Conservation (phyloP, 2,888 invertebrate genomes). For the Melieria omissa region DNA sequence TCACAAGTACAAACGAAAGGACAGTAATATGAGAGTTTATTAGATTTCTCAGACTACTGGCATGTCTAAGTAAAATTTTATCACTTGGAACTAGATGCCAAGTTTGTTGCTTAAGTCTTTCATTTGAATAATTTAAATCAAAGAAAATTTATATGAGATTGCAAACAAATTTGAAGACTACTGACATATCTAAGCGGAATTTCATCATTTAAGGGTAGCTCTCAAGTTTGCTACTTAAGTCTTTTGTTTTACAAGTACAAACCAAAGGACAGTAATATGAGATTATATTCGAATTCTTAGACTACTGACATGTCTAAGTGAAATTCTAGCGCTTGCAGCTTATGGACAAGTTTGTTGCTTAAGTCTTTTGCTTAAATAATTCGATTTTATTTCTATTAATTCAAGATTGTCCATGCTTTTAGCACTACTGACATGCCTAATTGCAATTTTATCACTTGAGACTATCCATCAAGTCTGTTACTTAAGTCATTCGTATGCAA, state of each 20-base stretch:
- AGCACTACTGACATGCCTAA: neutral
- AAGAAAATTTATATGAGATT: neutral
- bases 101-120: conserved; percentile 22
- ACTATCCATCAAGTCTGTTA: conserved; percentile 1
- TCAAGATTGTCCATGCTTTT: neutral
- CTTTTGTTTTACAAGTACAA: neutral
- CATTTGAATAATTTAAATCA: neutral
- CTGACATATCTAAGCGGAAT: neutral
- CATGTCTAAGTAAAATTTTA: neutral
- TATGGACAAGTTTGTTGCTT: conserved; percentile 18
- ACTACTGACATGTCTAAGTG: neutral
- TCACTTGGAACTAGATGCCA: neutral
- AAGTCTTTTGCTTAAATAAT: conserved; percentile 7
- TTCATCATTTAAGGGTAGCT: neutral
- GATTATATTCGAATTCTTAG: neutral
- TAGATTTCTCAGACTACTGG: neutral
- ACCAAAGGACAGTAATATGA: too few species aligned
- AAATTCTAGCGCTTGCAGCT: too few species aligned
- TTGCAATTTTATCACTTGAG: neutral
- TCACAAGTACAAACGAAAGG: neutral
- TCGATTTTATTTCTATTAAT: neutral
- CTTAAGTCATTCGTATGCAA: conserved; percentile 1
- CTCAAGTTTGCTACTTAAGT: conserved; percentile 9
- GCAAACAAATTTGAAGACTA: neutral
- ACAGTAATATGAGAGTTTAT: neutral